phyloP scores from a whole-genome alignment of 2,113 vertebrate species.

The Etheostoma spectabile region DNA sequence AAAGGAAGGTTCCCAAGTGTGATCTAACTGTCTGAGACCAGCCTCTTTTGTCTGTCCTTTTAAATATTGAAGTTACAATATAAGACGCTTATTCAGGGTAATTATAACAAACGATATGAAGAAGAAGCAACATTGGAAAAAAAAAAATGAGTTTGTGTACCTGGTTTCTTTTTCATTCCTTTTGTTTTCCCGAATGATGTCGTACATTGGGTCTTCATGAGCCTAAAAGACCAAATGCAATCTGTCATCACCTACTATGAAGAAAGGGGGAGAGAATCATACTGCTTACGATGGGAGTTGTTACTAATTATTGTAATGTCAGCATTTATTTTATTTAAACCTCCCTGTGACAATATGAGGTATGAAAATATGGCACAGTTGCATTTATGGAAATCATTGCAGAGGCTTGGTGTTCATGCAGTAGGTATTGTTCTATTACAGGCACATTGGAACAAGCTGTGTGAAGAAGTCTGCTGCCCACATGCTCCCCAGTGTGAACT shows the following conservation, averaged over 20 bases:
- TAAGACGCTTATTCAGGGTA: background rate
- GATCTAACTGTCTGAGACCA: background rate
- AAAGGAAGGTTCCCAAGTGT: background rate
- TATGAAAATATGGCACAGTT: conserved; percentile 60
- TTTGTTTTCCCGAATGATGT: conserved; percentile 93
- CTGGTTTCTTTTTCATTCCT: conserved; percentile 93
- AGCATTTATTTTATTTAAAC: conserved; percentile 21
- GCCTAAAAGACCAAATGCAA: conserved; percentile 81
- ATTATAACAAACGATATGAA: background rate
- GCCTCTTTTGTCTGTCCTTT: background rate
- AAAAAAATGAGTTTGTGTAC: conserved; percentile 68
- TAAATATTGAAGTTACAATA: background rate
- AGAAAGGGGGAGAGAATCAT: background rate
- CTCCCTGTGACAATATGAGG: conserved; percentile 36
- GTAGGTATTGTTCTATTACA: conserved; percentile 27
- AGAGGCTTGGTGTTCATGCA: conserved; percentile 48
- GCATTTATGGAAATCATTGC: conserved; percentile 76
- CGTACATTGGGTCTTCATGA: conserved; percentile 97
- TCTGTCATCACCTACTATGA: background rate
- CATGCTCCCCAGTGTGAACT: conserved; percentile 44
- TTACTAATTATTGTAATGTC: conserved; percentile 19
- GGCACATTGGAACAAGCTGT: background rate
- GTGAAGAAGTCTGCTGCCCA: conserved; percentile 41
- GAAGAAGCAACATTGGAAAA: background rate
- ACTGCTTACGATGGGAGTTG: background rate